phyloP scores from a whole-genome alignment of 2,797 vertebrate species.

The Melanotaenia pygmaea region DNA sequence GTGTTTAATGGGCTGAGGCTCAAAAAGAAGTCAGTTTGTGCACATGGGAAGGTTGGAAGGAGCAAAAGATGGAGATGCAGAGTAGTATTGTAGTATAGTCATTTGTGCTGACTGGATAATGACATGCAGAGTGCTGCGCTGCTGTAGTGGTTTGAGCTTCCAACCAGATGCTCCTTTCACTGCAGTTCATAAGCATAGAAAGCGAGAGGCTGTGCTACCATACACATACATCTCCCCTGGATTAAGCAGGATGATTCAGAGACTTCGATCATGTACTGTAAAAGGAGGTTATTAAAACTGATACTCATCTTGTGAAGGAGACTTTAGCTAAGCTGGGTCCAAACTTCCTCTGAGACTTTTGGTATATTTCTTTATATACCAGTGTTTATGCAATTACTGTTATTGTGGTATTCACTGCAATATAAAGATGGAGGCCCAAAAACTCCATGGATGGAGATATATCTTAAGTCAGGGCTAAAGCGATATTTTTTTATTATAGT shows the following conservation, averaged over 20 bases:
- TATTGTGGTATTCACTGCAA: conserved; percentile 19
- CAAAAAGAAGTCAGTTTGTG: conserved; percentile 42
- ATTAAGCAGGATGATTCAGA: conserved; percentile 64
- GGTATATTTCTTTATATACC: conserved; percentile 17
- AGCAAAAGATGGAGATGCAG: conserved; percentile 54
- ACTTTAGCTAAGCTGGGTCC: conserved; percentile 34
- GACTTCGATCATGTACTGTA: conserved; percentile 57
- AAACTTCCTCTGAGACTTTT: conserved; percentile 29
- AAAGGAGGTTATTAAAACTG: conserved; percentile 54
- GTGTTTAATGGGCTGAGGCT: conserved; percentile 13
- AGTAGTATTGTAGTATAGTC: conserved; percentile 47
- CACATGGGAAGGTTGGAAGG: conserved; percentile 48
- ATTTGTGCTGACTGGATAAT: conserved; percentile 86
- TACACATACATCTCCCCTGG: conserved; percentile 48
- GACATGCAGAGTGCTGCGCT: conserved; percentile 69
- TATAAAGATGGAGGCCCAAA: conserved; percentile 34
- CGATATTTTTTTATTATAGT: conserved; percentile 9
- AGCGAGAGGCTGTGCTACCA: conserved; percentile 46
- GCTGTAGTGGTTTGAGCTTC: conserved; percentile 74
- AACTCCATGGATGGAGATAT: conserved; percentile 29
- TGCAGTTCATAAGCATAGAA: conserved; percentile 69
- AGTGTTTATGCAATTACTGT: conserved; percentile 8
- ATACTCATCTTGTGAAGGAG: conserved; percentile 46
- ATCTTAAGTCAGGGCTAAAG: conserved; percentile 4
- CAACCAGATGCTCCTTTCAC: conserved; percentile 79